These are phyloP conservation scores for Beris chalybata DNA, from an alignment of 2,888 invertebrate species.

Conservation along the genomic window DNA sequence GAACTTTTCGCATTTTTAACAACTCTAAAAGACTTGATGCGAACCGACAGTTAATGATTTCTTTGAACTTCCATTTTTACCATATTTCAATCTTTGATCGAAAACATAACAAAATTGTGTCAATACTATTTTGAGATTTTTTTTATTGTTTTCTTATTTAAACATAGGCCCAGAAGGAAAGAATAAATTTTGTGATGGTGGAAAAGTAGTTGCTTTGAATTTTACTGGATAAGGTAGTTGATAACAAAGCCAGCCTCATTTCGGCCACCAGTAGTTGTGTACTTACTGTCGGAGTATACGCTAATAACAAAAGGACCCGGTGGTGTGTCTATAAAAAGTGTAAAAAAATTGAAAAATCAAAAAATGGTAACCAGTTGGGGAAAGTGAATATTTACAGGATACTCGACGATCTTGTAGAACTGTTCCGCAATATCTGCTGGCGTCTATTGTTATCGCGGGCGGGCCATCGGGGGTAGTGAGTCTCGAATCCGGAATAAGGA, in stretches of 20 bases:
- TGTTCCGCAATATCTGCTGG: constrained; percentile 52
- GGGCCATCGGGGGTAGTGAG: constrained; percentile 46
- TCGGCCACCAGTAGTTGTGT: background rate
- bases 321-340: constrained; percentile 54
- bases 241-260: constrained; percentile 8
- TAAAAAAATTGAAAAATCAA: background rate
- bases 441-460: constrained; percentile 47
- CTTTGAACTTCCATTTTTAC: too few species aligned
- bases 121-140: too few species aligned
- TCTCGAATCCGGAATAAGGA: constrained; percentile 61
- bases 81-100: too few species aligned
- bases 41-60: too few species aligned
- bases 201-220: too few species aligned
- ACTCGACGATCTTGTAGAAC: constrained; percentile 43
- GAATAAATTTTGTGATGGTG: too few species aligned
- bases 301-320: constrained; percentile 63
- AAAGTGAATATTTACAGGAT: constrained; percentile 33
- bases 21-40: too few species aligned
- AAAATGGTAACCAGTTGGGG: too few species aligned
- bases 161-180: too few species aligned
- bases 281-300: constrained; percentile 1
- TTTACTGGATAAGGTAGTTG: constrained; percentile 1
- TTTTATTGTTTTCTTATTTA: too few species aligned
- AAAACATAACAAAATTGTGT: too few species aligned
- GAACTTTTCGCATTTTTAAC: too few species aligned